Conservation (phyloP, 2,888 invertebrate species). For the Rapana venosa region DNA sequence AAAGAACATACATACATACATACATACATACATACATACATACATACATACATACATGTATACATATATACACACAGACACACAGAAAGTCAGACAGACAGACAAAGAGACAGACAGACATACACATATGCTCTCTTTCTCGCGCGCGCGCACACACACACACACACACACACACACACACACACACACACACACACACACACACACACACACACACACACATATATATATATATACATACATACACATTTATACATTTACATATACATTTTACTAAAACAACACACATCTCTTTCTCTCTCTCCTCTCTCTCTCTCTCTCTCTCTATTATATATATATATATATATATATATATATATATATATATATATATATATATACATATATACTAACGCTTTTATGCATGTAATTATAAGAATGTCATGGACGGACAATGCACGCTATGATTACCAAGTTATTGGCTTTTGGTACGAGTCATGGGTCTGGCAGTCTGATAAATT, state of each 20-base stretch:
- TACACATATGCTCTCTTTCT: not conserved
- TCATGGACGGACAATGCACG: too few relatives aligned
- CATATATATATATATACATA: not conserved
- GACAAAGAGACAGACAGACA: not conserved
- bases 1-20: not conserved
- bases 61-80: not conserved
- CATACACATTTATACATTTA: not conserved
- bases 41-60: not conserved
- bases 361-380: too few relatives aligned
- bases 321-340: not conserved
- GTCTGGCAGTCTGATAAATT: too few relatives aligned
- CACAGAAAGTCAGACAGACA: not conserved
- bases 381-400: too few relatives aligned
- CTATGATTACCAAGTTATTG: too few relatives aligned
- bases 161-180: not conserved
- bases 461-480: too few relatives aligned
- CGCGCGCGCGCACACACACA: not conserved
- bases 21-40: not conserved
- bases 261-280: not conserved
- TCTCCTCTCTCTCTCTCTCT: not conserved
- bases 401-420: too few relatives aligned
- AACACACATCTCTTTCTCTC: not conserved
- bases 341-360: too few relatives aligned
- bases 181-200: not conserved
- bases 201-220: not conserved